Percentiles rank a stretch among this genome's conserved stretches.
phyloP scores from a whole-genome alignment of 30 jellyfish, hydroid and myxozoan genomes.

The Chrysaora quinquecirrha region DNA sequence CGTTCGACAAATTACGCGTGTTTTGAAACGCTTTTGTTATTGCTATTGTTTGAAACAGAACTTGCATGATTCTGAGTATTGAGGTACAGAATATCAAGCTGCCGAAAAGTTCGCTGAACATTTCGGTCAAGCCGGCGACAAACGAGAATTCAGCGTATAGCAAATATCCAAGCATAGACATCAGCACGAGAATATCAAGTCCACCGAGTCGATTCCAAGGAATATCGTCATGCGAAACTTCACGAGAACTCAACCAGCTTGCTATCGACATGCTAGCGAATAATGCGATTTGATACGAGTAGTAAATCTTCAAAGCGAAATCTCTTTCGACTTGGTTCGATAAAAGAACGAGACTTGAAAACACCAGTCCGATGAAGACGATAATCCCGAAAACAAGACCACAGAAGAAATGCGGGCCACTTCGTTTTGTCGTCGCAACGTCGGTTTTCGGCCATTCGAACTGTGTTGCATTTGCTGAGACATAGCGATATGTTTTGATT shows the following conservation, averaged over 20 bases:
- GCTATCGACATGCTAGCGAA: constrained; percentile 45
- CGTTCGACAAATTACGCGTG: constrained; percentile 30
- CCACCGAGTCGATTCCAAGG: constrained; percentile 28
- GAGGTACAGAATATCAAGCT: constrained; percentile 34
- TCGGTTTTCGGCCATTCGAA: constrained; percentile 30
- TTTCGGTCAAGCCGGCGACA: constrained; percentile 50
- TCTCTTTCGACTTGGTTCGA: constrained; percentile 36
- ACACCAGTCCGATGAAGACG: constrained; percentile 57
- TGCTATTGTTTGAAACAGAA: constrained; percentile 22
- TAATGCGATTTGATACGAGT: constrained; percentile 40
- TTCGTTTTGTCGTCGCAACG: constrained; percentile 38
- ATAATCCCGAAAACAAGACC: constrained; percentile 58
- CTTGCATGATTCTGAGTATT: constrained; percentile 26
- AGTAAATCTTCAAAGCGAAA: constrained; percentile 38
- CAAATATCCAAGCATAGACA: constrained; percentile 62
- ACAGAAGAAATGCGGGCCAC: constrained; percentile 26
- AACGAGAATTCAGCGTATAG: constrained; percentile 61
- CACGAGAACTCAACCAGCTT: constrained; percentile 18
- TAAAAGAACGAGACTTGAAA: constrained; percentile 30
- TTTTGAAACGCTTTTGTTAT: constrained; percentile 48
- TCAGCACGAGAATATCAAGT: constrained; percentile 56
- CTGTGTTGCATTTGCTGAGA: constrained; percentile 34
- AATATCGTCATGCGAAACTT: constrained; percentile 33
- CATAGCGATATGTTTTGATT: constrained; percentile 36
- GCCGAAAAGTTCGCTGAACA: constrained; percentile 14